phyloP scores from a whole-genome alignment of 2,888 invertebrate species.

The Volucella inanis region DNA sequence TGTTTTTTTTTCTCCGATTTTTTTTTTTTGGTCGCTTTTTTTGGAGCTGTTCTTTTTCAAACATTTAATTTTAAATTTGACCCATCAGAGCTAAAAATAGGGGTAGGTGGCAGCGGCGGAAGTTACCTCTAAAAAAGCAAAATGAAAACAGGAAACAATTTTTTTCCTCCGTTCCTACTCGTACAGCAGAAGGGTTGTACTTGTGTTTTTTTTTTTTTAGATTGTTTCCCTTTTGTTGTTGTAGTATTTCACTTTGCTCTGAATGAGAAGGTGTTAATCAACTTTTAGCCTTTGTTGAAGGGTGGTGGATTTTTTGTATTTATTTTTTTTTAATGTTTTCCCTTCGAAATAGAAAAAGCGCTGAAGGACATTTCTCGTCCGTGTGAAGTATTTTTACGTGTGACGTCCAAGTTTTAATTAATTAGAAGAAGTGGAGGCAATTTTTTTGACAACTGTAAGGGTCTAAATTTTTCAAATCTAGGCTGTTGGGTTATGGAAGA shows the following conservation, averaged over 20 bases:
- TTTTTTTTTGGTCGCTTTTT: conserved; percentile 17
- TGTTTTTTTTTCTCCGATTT: no score
- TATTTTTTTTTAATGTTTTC: background rate
- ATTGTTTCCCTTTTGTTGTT: no score
- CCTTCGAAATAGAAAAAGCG: conserved; percentile 38
- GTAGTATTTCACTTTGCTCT: background rate
- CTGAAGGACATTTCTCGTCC: conserved; percentile 64
- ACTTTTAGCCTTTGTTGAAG: conserved; percentile 67
- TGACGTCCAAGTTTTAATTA: conserved; percentile 35
- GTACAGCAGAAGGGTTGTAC: conserved; percentile 42
- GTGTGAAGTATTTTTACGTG: conserved; percentile 45
- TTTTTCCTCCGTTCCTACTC: background rate
- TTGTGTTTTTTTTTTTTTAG: conserved; percentile 11
- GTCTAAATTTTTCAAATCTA: background rate
- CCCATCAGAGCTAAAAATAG: conserved; percentile 70
- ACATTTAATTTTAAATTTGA: conserved; percentile 75
- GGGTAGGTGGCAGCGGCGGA: conserved; percentile 58
- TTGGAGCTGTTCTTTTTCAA: conserved; percentile 68
- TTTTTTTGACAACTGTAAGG: conserved; percentile 11
- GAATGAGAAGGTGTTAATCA: conserved; percentile 72
- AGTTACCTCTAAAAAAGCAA: conserved; percentile 60
- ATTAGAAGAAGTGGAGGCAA: conserved; percentile 36
- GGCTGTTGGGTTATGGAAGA: no score
- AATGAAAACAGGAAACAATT: conserved; percentile 70
- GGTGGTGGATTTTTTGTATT: conserved; percentile 5